These are phyloP conservation scores for Scartelaos histophorus DNA, from an alignment of 2,113 vertebrate species.

Conservation along the genomic window DNA sequence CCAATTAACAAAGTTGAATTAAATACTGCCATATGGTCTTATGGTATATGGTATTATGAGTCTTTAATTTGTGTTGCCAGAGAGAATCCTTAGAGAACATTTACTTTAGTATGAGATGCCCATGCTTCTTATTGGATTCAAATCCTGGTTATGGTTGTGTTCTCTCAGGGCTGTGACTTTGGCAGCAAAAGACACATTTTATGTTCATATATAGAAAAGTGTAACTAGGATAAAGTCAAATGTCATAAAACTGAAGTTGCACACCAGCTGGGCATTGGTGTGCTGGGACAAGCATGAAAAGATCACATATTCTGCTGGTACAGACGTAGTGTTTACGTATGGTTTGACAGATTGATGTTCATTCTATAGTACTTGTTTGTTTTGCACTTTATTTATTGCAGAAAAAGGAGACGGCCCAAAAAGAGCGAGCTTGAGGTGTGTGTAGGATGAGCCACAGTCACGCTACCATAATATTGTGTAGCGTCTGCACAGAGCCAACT, in stretches of 20 bases:
- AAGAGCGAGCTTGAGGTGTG: conserved; percentile 29
- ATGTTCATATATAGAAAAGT: conserved; percentile 48
- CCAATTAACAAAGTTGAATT: background rate
- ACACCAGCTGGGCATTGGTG: conserved; percentile 52
- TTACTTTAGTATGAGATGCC: background rate
- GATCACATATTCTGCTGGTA: conserved; percentile 54
- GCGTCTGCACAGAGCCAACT: conserved; percentile 62
- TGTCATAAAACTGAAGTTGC: conserved; percentile 55
- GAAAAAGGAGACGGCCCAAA: conserved; percentile 24
- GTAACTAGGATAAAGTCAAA: conserved; percentile 53
- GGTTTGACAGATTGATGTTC: conserved; percentile 48
- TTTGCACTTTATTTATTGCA: conserved; percentile 48
- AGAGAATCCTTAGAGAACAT: no score
- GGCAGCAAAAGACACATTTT: conserved; percentile 41
- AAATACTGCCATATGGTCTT: no score
- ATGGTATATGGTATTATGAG: no score
- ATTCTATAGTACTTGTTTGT: conserved; percentile 61
- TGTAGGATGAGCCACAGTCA: conserved; percentile 64
- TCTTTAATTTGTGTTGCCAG: background rate
- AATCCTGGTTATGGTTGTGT: conserved; percentile 7
- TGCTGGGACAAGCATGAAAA: conserved; percentile 24
- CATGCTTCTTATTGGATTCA: background rate
- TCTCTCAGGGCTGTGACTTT: background rate
- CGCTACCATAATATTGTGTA: conserved; percentile 66
- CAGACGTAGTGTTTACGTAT: conserved; percentile 50